These are phyloP conservation scores for Tragelaphus imberbis DNA, from an alignment of 2,113 vertebrate species.

Conservation along the genomic window DNA sequence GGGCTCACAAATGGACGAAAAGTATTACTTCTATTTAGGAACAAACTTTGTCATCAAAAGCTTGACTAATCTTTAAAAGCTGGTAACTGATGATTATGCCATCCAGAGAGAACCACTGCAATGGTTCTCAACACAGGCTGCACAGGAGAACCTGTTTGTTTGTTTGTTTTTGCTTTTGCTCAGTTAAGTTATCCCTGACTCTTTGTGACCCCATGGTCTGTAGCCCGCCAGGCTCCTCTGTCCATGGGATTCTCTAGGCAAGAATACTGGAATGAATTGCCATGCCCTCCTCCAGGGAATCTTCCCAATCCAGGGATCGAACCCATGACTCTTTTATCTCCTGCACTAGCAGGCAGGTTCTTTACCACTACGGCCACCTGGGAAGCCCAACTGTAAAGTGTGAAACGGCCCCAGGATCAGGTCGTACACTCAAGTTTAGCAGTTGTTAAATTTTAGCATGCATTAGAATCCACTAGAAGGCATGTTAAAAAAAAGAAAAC, in stretches of 20 bases:
- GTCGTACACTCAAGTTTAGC: background rate
- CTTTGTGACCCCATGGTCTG: background rate
- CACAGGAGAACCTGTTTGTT: background rate
- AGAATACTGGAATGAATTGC: background rate
- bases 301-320: background rate
- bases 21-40: background rate
- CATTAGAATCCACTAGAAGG: background rate
- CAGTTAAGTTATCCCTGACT: background rate
- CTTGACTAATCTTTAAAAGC: background rate
- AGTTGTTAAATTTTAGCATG: background rate
- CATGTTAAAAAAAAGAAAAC: background rate
- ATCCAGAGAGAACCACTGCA: background rate
- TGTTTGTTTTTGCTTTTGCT: background rate
- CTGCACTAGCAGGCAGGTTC: background rate
- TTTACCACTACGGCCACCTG: background rate
- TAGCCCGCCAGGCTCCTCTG: background rate
- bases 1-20: background rate
- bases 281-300: background rate
- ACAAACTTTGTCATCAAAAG: background rate
- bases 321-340: rapidly evolving
- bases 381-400: background rate
- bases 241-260: background rate
- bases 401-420: background rate
- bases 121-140: background rate
- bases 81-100: background rate